Conservation (phyloP, 2,113 vertebrate genomes). For the Lampris megalopsis region DNA sequence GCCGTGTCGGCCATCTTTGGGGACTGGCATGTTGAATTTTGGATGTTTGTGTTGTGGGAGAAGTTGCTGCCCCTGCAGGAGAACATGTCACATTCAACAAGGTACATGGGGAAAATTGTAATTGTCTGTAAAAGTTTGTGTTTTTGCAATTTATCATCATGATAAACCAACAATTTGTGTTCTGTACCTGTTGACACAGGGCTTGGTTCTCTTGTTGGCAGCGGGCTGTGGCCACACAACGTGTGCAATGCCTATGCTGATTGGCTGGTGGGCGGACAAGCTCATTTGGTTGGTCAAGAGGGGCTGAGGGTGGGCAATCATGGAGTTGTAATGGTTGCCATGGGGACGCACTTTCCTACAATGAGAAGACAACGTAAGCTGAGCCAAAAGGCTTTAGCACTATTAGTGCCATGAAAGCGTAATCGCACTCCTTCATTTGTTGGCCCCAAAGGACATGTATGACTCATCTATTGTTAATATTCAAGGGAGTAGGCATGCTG, state of each 20-base stretch:
- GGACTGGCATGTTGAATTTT: conserved; percentile 89
- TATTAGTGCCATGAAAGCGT: conserved; percentile 58
- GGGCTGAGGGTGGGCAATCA: conserved; percentile 94
- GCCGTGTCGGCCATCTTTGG: conserved; percentile 90
- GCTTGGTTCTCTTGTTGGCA: conserved; percentile 91
- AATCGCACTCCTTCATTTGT: conserved; percentile 17
- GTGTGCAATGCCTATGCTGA: conserved; percentile 97
- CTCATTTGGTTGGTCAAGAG: conserved; percentile 97
- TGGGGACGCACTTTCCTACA: conserved; percentile 94
- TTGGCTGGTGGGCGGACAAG: conserved; percentile 94
- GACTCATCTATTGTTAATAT: conserved; percentile 75
- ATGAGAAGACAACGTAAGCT: conserved; percentile 60
- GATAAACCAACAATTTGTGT: not conserved
- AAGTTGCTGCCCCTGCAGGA: conserved; percentile 86
- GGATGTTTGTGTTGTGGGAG: conserved; percentile 90
- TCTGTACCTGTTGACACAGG: conserved; percentile 91
- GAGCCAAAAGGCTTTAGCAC: conserved; percentile 59
- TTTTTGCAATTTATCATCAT: not conserved
- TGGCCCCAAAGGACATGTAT: conserved; percentile 53
- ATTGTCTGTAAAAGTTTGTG: not conserved
- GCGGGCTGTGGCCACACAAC: conserved; percentile 96
- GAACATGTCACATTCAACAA: conserved; percentile 15
- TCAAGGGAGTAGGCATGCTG: conserved; percentile 49
- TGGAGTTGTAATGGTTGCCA: conserved; percentile 92
- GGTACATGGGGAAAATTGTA: not conserved